Base-by-base conservation (phyloP, 2,797 vertebrate species). In the Chrysocyon brachyurus region DNA sequence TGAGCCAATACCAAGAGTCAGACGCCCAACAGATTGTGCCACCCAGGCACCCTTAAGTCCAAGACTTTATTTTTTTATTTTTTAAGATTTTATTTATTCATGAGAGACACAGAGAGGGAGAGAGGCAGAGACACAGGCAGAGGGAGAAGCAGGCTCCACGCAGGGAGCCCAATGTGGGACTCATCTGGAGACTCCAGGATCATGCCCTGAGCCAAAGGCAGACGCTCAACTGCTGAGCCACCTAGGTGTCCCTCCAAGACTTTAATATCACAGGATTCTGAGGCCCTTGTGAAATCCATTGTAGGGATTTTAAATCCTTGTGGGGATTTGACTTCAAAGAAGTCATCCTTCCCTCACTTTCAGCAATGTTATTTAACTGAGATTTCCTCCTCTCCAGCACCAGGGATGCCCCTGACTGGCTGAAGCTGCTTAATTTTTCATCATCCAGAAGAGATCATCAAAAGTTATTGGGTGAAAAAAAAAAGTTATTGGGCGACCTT, bases 351-450 rank as follows among this genome's bases (percentile, higher is more conserved):
- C 11, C 4, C 8, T 75, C n/a, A 5, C 56, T 72, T 36, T 63
- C 54, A 59, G 52, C 66, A 16, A 2, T 40, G 31, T 52, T 64
- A 7, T 64, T 85, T 79, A 72, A 46, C 36, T 28, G 3, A 75
- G 88, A 77, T 73, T 91, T 83, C 33, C 22, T 84, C 24, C 21
- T 6, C 12, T 94, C 33, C 31, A 66, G 3, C 17, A 68, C 40
- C 31, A 24, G 8, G 19, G 87, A 61, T 36, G 40, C 78, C 24
- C 8, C 57, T 40, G 59, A 22, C 31, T 52, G 36, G 61, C 46
- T 87, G 84, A 89, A 66, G 14, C n/a, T 88, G 63, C 19, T 87
- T 66, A 49, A 59, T 85, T 85, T 96, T 56, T 72, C 31, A 56
- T 12, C 16, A 64, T 57, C 36, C 22, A 63, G 59, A 89, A 9